Evolutionary conservation across 2,888 invertebrate species (phyloP), one percentile per base, ranked within the genome.

Genomic region (Tetrapedia diversipes): DNA sequence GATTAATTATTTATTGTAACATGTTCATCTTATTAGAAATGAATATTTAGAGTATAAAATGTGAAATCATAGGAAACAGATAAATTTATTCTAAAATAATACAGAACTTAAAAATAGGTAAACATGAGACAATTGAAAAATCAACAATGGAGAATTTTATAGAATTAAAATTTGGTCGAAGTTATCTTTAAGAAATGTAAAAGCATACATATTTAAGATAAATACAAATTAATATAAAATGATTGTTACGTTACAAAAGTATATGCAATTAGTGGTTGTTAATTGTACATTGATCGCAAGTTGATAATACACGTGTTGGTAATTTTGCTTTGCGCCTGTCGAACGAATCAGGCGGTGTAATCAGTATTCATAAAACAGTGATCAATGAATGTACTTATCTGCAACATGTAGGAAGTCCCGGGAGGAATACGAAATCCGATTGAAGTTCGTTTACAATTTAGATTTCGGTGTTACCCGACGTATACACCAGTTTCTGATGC

Each of bases 381-480:
- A 56, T 43, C 49, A 61, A 56, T 61, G 76, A 75, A 76, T 66
- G 61, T 61, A 57, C 51, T n/a, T 63, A 61, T 67, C 76, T 43
- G 76, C 39, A 51, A 51, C 56, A 45, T 51, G 37, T 27, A 39
- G 76, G 32, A 43, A 56, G 11, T 61, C 54, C 37, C 61, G 4
- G 10, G 61, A 39, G 66, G 43, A 32, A 75, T 56, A 54, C 60
- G 6, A 37, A 60, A 60, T 60, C 41, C 27, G 45, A 75, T 75
- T 66, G 47, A 75, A 54, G 59, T 75, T 75, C 75, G 59, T 75
- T 75, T 75, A 75, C 65, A 75, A 75, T 75, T 75, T 74, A 75
- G 59, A 75, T 75, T 54, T 60, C 41, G 54, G 47, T 54, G 34
- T 65, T 53, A 47, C 75, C 59, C 22, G 19, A 45, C 14, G 49